Evolutionary conservation across 2,797 vertebrate genomes (phyloP), one percentile per base, ranked within the genome.

Genomic region (Melanotaenia nigrans): DNA sequence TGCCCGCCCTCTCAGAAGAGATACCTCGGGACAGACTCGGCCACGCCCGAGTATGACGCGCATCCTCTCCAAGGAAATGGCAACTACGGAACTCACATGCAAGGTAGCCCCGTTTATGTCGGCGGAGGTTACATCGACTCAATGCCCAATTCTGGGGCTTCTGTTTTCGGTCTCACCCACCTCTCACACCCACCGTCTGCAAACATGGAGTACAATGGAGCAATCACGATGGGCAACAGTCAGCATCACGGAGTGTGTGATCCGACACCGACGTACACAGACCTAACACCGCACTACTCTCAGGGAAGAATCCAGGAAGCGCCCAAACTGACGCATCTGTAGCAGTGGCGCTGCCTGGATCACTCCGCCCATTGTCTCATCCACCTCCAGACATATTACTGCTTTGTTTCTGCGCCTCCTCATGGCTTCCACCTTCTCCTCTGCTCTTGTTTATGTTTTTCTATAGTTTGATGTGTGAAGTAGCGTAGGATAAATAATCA

Each of bases 221-320:
- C 96, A 74, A 96, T 97, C 92, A 95, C 95, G 63, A 96, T 98
- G 95, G 95, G 95, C 85, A 96, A 95, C 92, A 96, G 94, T 90
- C 97, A 97, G 92, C 97, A 97, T 69, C 96, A 97, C 71, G 97
- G 96, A 93, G 95, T 96, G 77, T 97, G 96, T 66, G 98, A 99
- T 87, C 92, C 96, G 0, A 96, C 96, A 87, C 95, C 97, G 72
- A 96, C 97, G 65, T 99, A 99, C 88, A 97, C 98, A 95, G 97
- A 99, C 95, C 96, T 99, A 93, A 96, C 96, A 7, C 85, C 96
- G 93, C 97, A 98, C 92, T 97, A 97, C 95, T 96, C 97, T 98
- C 98, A 99, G 97, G 98, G 97, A 98, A 98, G 96, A 97, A 98
- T 98, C 96, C 97, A 99, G 95, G 97, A 99, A 97, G 97, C 96